These are phyloP conservation scores for Abrostola tripartita DNA, from an alignment of 2,888 invertebrate genomes.

Conservation along the genomic window DNA sequence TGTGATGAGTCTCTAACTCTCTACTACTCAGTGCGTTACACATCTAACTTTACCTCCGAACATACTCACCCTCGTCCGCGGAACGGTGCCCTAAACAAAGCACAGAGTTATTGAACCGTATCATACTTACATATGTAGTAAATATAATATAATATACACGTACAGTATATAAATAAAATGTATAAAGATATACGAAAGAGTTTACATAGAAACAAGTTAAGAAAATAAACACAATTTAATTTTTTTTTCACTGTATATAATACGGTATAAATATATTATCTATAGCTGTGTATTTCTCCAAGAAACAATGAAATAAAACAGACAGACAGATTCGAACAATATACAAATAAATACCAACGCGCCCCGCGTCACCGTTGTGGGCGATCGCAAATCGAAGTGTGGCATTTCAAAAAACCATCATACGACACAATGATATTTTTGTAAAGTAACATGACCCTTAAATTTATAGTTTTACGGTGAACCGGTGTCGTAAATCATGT, in stretches of 20 bases:
- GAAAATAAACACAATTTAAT: too few species aligned
- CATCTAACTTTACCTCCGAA: constrained; percentile 64
- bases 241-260: too few species aligned
- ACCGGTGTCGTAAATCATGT: constrained; percentile 69
- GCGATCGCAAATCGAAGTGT: constrained; percentile 52
- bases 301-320: not conserved
- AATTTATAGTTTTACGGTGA: constrained; percentile 61
- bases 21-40: constrained; percentile 56
- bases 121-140: constrained; percentile 5
- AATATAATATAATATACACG: constrained; percentile 2
- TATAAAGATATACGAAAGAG: not conserved
- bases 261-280: not conserved
- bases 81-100: constrained; percentile 80
- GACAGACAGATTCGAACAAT: not conserved
- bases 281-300: not conserved
- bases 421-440: constrained; percentile 50
- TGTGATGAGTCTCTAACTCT: constrained; percentile 50
- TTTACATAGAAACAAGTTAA: too few species aligned
- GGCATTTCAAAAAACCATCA: constrained; percentile 43
- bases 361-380: constrained; percentile 18
- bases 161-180: not conserved
- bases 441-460: constrained; percentile 57
- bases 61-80: constrained; percentile 83
- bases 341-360: constrained; percentile 11
- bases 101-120: constrained; percentile 39